phyloP scores from a whole-genome alignment of 37 sponge, comb jelly and placozoan species.

The Halichondria panicea region DNA sequence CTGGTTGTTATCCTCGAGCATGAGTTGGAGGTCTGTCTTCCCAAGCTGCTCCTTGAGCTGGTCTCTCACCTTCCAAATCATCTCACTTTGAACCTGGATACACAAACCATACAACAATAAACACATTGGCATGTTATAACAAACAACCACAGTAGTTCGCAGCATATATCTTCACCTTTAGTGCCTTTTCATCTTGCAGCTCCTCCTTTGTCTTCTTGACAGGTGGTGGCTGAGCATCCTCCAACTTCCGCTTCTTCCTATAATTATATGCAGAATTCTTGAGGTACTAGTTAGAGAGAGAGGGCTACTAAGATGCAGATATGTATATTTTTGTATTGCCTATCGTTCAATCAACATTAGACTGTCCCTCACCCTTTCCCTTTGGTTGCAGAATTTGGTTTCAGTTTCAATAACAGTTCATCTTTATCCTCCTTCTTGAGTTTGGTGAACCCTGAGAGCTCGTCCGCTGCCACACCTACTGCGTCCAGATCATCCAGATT shows the following conservation, averaged over 20 bases:
- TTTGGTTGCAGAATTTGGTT: conserved; percentile 1
- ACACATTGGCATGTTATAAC: conserved; percentile 1
- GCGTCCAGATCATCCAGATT: conserved; percentile 28
- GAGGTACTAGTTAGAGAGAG: too few species aligned
- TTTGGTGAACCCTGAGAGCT: conserved; percentile 62
- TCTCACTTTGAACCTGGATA: conserved; percentile 78
- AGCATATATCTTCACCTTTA: conserved; percentile 40
- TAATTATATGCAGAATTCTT: background rate
- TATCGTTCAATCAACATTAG: too few species aligned
- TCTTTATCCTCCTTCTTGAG: conserved; percentile 77
- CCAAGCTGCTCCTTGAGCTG: conserved; percentile 44
- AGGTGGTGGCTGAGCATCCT: conserved; percentile 27
- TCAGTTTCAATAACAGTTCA: conserved; percentile 20
- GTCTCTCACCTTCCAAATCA: conserved; percentile 77
- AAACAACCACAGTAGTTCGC: background rate
- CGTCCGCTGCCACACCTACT: conserved; percentile 50
- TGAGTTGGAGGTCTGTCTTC: conserved; percentile 38
- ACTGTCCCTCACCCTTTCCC: conserved; percentile 7
- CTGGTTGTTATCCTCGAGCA: conserved; percentile 78
- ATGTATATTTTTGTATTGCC: too few species aligned
- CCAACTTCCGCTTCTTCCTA: conserved; percentile 55
- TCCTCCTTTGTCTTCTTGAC: conserved; percentile 77
- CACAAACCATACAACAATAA: background rate
- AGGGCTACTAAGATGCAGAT: background rate
- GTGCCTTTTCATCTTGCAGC: conserved; percentile 50